Evolutionary conservation across 1,140 invertebrate genomes (phyloP).

Genomic region (Bombus balteatus): DNA sequence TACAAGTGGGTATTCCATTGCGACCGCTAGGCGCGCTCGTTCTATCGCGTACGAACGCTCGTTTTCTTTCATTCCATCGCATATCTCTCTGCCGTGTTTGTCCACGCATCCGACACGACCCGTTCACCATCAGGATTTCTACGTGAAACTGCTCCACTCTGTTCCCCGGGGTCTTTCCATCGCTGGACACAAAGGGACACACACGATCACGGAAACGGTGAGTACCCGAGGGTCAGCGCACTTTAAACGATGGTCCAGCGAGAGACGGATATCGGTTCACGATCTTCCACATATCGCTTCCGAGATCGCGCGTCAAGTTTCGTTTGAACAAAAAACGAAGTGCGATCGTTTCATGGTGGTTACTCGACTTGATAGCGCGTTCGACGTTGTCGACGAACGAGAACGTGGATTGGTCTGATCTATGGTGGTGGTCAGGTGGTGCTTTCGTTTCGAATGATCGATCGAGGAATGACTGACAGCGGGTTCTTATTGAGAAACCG

Average conservation of each 20-base stretch:
- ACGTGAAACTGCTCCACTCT: background rate
- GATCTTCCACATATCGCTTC: background rate
- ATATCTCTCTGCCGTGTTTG: constrained; percentile 1
- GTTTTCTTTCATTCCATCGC: constrained; percentile 11
- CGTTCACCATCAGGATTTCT: background rate
- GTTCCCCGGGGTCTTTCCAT: background rate
- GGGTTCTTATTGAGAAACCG: too few relatives aligned
- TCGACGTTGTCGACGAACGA: background rate
- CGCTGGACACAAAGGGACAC: background rate
- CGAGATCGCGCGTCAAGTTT: background rate
- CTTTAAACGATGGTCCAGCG: background rate
- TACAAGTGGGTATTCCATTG: constrained; percentile 71
- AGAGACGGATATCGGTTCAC: background rate
- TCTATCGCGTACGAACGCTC: background rate
- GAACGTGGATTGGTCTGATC: background rate
- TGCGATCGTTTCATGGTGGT: background rate
- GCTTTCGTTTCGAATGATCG: background rate
- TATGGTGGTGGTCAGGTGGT: background rate
- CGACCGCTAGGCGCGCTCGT: constrained; percentile 35
- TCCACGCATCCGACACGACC: too few relatives aligned
- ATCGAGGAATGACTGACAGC: background rate
- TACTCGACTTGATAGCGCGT: background rate
- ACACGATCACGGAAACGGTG: constrained; percentile 9
- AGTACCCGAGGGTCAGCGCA: constrained; percentile 20
- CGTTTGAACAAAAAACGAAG: background rate